Evolutionary conservation across 1,140 invertebrate genomes (phyloP).

Genomic region (Zelostemma sp.): DNA sequence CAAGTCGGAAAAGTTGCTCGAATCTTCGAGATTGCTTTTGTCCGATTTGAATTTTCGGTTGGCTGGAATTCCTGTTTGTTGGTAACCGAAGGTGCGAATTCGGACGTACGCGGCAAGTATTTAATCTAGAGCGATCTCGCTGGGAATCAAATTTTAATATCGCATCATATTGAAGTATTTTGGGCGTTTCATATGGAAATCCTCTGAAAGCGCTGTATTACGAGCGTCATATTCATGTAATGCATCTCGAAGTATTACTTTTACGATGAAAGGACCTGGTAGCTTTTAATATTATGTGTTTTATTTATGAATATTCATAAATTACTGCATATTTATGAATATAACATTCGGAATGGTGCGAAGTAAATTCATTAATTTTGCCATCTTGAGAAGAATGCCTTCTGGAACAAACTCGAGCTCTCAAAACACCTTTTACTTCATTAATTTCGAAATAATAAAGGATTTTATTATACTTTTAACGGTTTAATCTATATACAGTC

Average conservation of each 20-base stretch:
- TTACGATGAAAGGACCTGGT: constrained; percentile 1
- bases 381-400: no score
- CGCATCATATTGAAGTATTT: not conserved
- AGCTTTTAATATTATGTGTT: constrained; percentile 4
- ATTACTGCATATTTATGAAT: not conserved
- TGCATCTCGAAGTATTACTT: not conserved
- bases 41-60: not conserved
- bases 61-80: not conserved
- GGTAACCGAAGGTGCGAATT: no score
- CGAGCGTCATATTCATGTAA: not conserved
- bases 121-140: not conserved
- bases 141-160: constrained; percentile 1
- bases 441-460: no score
- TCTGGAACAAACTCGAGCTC: no score
- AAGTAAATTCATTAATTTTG: no score
- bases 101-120: not conserved
- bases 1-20: constrained; percentile 44
- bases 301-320: constrained; percentile 2
- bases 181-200: constrained; percentile 3
- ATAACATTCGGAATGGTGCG: no score
- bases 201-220: not conserved
- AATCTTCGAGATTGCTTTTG: no score
- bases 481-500: no score
- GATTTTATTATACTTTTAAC: no score
- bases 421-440: no score